phyloP scores from a whole-genome alignment of 1,140 invertebrate species.

The Cheumatopsyche charites region DNA sequence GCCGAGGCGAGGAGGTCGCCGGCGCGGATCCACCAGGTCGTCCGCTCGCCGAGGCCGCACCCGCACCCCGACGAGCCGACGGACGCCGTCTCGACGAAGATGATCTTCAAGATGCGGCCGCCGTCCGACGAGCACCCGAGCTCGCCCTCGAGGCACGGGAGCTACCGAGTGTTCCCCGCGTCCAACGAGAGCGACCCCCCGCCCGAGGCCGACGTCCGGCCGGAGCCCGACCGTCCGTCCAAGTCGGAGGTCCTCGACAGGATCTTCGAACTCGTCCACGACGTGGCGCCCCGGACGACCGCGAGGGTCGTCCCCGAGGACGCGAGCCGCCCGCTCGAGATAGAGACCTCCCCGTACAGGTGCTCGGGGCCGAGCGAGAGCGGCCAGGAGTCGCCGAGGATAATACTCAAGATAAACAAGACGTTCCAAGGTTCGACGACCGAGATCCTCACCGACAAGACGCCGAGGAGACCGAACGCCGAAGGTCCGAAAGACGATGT shows the following conservation, averaged over 20 bases:
- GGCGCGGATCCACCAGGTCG: neutral
- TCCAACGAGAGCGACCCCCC: constrained; percentile 5
- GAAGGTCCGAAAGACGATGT: constrained; percentile 11
- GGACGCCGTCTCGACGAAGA: neutral
- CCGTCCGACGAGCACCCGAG: neutral
- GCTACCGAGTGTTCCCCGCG: neutral
- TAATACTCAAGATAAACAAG: constrained; percentile 63
- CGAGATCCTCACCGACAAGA: constrained; percentile 60
- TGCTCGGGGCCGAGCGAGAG: constrained; percentile 53
- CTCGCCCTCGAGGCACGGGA: neutral
- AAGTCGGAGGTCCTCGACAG: neutral
- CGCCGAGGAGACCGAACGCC: constrained; percentile 50
- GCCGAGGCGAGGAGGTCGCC: neutral
- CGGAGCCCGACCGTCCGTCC: constrained; percentile 20
- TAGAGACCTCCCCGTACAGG: constrained; percentile 53
- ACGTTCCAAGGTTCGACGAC: constrained; percentile 59
- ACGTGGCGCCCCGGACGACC: constrained; percentile 44
- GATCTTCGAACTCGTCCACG: constrained; percentile 5
- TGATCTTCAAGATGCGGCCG: neutral
- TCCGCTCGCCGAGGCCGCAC: neutral
- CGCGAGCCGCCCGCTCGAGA: constrained; percentile 58
- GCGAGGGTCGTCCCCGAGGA: constrained; percentile 53
- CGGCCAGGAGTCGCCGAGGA: constrained; percentile 61
- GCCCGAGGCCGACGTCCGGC: neutral
- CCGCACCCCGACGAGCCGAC: constrained; percentile 1